These are phyloP conservation scores for Meteorus cinctellus DNA, from an alignment of 2,888 invertebrate species.

Conservation along the genomic window DNA sequence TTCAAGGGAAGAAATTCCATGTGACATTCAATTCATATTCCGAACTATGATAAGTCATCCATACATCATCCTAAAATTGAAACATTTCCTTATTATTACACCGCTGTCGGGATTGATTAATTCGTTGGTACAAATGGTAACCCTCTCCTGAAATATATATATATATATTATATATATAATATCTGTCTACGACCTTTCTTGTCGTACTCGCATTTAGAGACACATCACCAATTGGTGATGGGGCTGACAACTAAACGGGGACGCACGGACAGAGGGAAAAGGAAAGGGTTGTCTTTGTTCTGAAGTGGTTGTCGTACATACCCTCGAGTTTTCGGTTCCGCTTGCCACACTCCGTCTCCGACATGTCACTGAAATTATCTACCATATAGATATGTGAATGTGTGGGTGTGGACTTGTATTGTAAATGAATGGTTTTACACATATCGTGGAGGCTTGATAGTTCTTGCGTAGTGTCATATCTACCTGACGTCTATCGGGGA, in stretches of 20 bases:
- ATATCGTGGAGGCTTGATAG: slow-evolving; percentile 20
- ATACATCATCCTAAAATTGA: slow-evolving; percentile 71
- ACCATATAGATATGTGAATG: background rate
- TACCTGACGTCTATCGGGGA: slow-evolving; percentile 6
- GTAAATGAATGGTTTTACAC: slow-evolving; percentile 3
- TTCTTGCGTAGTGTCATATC: background rate
- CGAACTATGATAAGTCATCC: slow-evolving; percentile 49
- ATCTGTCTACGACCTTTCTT: slow-evolving; percentile 4
- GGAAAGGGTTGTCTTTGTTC: slow-evolving; percentile 33
- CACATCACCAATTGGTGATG: slow-evolving; percentile 24
- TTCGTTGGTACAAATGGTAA: slow-evolving; percentile 64
- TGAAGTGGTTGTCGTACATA: slow-evolving; percentile 33
- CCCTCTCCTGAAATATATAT: background rate
- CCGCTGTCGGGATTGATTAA: slow-evolving; percentile 72
- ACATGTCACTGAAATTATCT: slow-evolving; percentile 34
- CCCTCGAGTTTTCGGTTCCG: slow-evolving; percentile 19
- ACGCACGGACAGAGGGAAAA: background rate
- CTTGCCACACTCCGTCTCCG: slow-evolving; percentile 24
- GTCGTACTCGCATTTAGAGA: background rate
- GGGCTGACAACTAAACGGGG: slow-evolving; percentile 20
- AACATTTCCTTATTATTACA: slow-evolving; percentile 73
- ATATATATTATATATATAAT: slow-evolving; percentile 9
- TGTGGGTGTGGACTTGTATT: background rate
- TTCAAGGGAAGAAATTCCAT: background rate
- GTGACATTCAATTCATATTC: slow-evolving; percentile 23